Evolutionary conservation across 2,113 vertebrate genomes (phyloP), one percentile per base, ranked within the genome.

Genomic region (Sitta europaea): DNA sequence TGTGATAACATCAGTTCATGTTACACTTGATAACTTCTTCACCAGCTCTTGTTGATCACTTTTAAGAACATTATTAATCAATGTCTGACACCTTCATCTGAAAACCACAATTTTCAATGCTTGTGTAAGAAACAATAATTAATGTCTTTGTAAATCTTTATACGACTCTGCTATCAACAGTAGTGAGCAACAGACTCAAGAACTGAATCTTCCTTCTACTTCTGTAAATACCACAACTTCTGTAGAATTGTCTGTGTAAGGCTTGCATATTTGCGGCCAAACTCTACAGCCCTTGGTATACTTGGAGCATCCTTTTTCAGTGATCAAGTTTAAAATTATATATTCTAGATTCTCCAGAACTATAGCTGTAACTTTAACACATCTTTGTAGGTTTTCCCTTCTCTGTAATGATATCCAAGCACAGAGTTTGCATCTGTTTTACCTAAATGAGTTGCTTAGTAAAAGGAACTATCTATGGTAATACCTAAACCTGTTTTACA

Each of bases 401-500:
- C 29, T 78, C 50, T 81, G 1, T 58, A 47, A 66, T n/a, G 83
- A 43, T 35, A 40, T 11, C 31, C 48, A 78, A 57, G 65, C 38
- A 22, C 17, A 28, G 9, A 40, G 19, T 83, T 92, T 87, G 70
- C 70, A 91, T 89, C 61, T 68, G 22, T 59, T 94, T 78, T 59
- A 84, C 36, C n/a, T 91, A 68, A 89, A 68, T 75, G 29, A 82
- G 53, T 67, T 48, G 57, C 35, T 62, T 79, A 65, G 58, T 18
- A 47, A 42, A 67, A 74, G 40, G 19, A 84, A 8, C 57, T 28
- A 14, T 59, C 58, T 94, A 23, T 92, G 70, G 33, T 89, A 57
- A 91, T 96, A 75, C 21, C 38, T 53, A 72, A 96, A 94, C 85
- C 80, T 79, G 87, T 91, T 93, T 61, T 90, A 68, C 95, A 72